Evolutionary conservation across 1,140 invertebrate genomes (phyloP).

Genomic region (Mya arenaria): DNA sequence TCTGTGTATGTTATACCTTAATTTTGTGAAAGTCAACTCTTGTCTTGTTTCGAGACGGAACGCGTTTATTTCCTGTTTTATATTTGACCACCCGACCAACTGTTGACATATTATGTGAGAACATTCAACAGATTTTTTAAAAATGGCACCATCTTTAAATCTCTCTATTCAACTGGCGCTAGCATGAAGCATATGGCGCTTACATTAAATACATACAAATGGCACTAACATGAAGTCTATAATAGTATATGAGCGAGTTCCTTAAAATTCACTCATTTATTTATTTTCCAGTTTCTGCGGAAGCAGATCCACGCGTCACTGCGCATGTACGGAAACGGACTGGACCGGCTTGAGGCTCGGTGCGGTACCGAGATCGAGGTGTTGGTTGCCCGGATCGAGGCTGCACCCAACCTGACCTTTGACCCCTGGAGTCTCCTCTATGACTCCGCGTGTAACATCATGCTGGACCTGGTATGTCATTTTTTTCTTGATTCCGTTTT

Average conservation of each 20-base stretch:
- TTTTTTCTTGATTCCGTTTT: too few relatives aligned
- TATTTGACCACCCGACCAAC: too few relatives aligned
- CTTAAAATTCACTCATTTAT: not conserved
- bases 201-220: too few relatives aligned
- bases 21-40: too few relatives aligned
- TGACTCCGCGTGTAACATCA: conserved; percentile 69
- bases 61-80: too few relatives aligned
- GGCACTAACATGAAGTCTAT: too few relatives aligned
- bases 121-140: not conserved
- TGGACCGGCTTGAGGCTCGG: conserved; percentile 63
- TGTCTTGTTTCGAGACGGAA: too few relatives aligned
- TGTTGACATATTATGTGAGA: too few relatives aligned
- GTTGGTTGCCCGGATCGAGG: conserved; percentile 55
- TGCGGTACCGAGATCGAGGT: conserved; percentile 63
- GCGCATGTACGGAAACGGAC: conserved; percentile 68
- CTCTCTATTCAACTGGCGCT: not conserved
- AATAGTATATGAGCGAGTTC: not conserved
- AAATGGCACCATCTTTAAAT: not conserved
- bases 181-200: not conserved
- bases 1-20: too few relatives aligned
- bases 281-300: conserved; percentile 60
- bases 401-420: conserved; percentile 48
- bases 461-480: conserved; percentile 66
- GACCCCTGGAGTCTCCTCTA: conserved; percentile 65
- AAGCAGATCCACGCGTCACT: conserved; percentile 67